Base-by-base conservation (phyloP, 2,113 vertebrate species). In the Chionis minor region DNA sequence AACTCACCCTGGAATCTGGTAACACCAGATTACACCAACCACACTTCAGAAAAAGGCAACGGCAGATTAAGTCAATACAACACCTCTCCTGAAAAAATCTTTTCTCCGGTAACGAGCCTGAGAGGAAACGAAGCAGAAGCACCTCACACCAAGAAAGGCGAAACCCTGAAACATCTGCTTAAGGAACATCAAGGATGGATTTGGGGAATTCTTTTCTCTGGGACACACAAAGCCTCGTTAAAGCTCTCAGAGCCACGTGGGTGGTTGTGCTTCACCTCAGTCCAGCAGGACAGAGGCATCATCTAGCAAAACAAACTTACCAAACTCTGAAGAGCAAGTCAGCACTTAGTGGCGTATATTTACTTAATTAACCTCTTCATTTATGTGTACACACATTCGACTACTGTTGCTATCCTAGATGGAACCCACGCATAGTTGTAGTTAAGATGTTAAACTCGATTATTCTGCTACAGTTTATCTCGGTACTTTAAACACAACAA, bases 231-330 rank as follows among this genome's bases (percentile, higher is more conserved):
- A 80, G 10, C 21, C n/a, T 77, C 1, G 0, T 54, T n/a, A 44
- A 0, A 5, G 8, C 40, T 58, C 14, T 66, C 32, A 51, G 33
- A 87, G 33, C 32, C 59, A 35, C 1, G 0, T 17, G 58, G 12
- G 26, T 35, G n/a, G 19, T 6, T 92, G 27, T 47, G n/a, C 42
- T 70, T 86, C 1, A 2, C 59, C 28, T 78, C 65, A 62, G 28
- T 18, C 2, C 2, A 67, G 38, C 9, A 73, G 55, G 28, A 89
- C 55, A 86, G 35, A 81, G 52, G 19, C 18, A 89, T 18, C 18
- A 26, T 16, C 26, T 5, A 3, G 55, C 42, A 81, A 87, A 94
- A 63, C 18, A 94, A 91, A 83, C 16, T 32, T 8, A 42, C 0
- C 0, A 3, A 88, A 69, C 10, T 19, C 51, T 42, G 13, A 35